Percentiles rank a stretch among this genome's conserved stretches.
phyloP scores from a whole-genome alignment of 2,797 vertebrate species.

The Hybognathus amarus region DNA sequence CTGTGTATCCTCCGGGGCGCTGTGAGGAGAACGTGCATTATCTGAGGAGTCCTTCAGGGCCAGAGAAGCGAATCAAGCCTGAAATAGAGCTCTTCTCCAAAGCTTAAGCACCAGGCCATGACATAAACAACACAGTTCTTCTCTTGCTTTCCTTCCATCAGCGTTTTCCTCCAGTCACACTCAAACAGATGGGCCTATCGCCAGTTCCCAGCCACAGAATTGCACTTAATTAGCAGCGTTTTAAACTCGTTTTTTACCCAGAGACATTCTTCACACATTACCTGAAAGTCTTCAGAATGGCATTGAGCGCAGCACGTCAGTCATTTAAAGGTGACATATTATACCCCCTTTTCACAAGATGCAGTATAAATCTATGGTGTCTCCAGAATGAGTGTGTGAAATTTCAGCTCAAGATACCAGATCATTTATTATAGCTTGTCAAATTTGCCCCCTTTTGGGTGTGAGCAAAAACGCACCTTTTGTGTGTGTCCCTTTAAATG shows the following conservation, averaged over 20 bases:
- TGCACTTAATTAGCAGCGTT: background rate
- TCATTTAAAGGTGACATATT: background rate
- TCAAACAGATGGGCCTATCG: background rate
- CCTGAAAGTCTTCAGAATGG: background rate
- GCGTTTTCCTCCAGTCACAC: background rate
- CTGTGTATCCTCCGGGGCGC: constrained; percentile 52
- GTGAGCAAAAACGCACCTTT: too few relatives aligned
- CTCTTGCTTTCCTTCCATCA: background rate
- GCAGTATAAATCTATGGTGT: too few relatives aligned
- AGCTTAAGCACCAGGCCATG: constrained; percentile 10
- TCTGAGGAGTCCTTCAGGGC: constrained; percentile 41
- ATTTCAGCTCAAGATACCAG: too few relatives aligned
- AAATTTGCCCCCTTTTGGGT: too few relatives aligned
- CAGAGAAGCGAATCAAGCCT: constrained; percentile 27
- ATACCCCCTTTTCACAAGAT: too few relatives aligned
- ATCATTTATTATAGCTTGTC: too few relatives aligned
- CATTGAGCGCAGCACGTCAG: too few relatives aligned
- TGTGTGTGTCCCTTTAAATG: too few relatives aligned
- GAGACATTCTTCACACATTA: background rate
- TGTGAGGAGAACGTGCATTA: constrained; percentile 37
- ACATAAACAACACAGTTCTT: constrained; percentile 27
- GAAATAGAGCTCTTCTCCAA: constrained; percentile 32
- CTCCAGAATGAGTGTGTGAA: too few relatives aligned
- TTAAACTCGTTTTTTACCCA: background rate
- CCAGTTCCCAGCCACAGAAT: background rate